Evolutionary conservation across 2,888 invertebrate genomes (phyloP), one percentile per base, ranked within the genome.

Genomic region (Caenorhabditis angaria): DNA sequence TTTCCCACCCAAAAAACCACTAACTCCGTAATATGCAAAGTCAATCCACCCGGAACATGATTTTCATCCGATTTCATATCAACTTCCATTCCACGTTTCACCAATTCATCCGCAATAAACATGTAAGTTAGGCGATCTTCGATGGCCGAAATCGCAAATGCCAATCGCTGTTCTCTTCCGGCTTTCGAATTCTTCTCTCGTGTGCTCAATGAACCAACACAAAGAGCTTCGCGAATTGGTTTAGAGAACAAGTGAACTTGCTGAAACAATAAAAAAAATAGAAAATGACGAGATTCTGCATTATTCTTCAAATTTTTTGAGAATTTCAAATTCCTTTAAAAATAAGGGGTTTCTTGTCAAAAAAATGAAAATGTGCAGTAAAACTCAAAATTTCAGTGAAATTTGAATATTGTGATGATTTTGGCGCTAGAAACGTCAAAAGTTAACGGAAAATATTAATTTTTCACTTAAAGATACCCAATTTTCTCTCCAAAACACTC

Each of bases 101-200:
- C 66, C 53, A 86, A 73, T 32, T 85, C 82, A 50, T 78, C 76
- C n/a, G 76, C 60, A 10, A 80, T 27, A 22, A 55, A 60, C 72
- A 82, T 66, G 64, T 84, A 82, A 14, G 77, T 66, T 6, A 86
- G 53, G 0, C 84, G 74, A 61, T 86, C 86, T 53, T 85, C 86
- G 8, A 86, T 68, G 6, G 77, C 72, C 0, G 84, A 80, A 22
- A 86, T 67, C 14, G 84, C 86, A 41, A 64, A 68, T 1, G 74
- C 57, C 22, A 80, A 56, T n/a, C 57, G 63, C 8, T 71, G 67
- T 32, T 74, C 76, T 55, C 57, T 55, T 27, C 27, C 27, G 4
- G 32, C n/a, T 14, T 54, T 59, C 61, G 61, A 62, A 65, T 70
- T 65, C 62, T 51, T 55, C 35, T 60, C 51, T 22, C 54, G 50